Conservation (phyloP, 2,113 vertebrate genomes). For the Phalacrocorax brasilianus region DNA sequence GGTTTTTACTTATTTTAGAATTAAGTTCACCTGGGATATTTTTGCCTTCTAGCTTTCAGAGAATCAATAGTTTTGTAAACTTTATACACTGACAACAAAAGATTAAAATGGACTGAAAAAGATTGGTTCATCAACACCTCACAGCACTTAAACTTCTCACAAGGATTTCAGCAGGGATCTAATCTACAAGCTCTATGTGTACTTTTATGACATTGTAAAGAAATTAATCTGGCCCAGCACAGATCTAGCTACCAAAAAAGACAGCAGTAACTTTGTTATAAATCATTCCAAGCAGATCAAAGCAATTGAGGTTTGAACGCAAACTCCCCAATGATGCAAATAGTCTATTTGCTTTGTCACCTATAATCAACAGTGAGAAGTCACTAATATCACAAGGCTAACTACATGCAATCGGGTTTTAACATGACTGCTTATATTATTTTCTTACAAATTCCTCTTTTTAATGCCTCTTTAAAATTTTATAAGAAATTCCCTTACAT, state of each 20-base stretch:
- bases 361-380: not conserved
- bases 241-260: not conserved
- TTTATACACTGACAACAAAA: not conserved
- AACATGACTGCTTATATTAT: not conserved
- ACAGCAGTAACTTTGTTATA: not conserved
- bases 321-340: not conserved
- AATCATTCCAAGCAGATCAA: not conserved
- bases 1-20: not conserved
- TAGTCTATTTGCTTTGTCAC: not conserved
- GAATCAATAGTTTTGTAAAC: not conserved
- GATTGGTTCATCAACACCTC: not conserved
- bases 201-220: not conserved
- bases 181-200: not conserved
- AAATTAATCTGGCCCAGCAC: not conserved
- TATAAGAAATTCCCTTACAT: not conserved
- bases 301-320: not conserved
- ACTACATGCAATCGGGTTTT: accelerated
- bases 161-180: not conserved
- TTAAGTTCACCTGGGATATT: not conserved
- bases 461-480: not conserved
- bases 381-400: not conserved
- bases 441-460: not conserved
- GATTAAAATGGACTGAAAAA: not conserved
- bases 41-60: not conserved
- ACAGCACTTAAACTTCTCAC: not conserved